These are phyloP conservation scores for Drosophila mauritiana DNA, from an alignment of 1,140 invertebrate species.

Conservation along the genomic window DNA sequence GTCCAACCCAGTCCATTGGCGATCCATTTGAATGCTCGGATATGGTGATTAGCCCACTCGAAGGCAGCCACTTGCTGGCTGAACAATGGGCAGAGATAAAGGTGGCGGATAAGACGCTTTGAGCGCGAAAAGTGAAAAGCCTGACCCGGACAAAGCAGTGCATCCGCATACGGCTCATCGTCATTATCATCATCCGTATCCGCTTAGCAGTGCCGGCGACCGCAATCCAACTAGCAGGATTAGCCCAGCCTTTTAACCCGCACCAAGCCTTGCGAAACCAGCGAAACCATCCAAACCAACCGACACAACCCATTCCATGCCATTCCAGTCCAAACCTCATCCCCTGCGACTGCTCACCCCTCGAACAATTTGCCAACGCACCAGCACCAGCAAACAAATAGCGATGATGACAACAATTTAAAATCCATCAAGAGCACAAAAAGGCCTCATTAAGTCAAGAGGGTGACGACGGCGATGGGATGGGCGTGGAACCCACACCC, in stretches of 20 bases:
- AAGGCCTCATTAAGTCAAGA: constrained; percentile 84
- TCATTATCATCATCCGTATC: not conserved
- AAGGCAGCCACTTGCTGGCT: too few relatives aligned
- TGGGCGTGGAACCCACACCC: constrained; percentile 27
- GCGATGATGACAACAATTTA: constrained; percentile 83
- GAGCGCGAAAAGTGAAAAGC: constrained; percentile 54
- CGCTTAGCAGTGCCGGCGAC: constrained; percentile 25
- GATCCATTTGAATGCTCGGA: not conserved
- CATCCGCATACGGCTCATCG: not conserved
- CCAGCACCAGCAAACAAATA: constrained; percentile 51
- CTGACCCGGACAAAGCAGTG: constrained; percentile 14
- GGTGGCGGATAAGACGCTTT: constrained; percentile 48
- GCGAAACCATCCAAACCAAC: too few relatives aligned
- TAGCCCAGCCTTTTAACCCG: constrained; percentile 25
- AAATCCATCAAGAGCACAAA: constrained; percentile 84
- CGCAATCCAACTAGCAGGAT: constrained; percentile 40
- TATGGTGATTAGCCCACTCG: not conserved
- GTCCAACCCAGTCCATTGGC: too few relatives aligned
- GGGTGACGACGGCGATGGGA: constrained; percentile 64
- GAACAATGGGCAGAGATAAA: not conserved
- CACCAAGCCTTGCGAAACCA: too few relatives aligned
- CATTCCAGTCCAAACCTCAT: not conserved
- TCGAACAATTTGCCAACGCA: constrained; percentile 12
- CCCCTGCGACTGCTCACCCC: constrained; percentile 6
- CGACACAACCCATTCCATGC: too few relatives aligned